These are phyloP conservation scores for Chaetophractus vellerosus DNA, from an alignment of 2,797 vertebrate genomes.

Conservation along the genomic window DNA sequence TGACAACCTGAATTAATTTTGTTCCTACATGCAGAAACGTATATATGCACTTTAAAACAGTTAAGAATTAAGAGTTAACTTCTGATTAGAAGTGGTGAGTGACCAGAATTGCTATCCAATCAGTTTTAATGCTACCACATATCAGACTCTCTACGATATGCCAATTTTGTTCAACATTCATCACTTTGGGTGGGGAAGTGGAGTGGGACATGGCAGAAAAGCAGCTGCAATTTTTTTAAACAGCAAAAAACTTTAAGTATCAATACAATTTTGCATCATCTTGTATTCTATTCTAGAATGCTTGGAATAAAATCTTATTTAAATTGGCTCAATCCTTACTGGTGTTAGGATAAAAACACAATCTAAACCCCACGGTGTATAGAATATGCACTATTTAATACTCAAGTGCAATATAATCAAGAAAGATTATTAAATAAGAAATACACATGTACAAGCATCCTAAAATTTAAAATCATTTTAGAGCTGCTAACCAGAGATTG, in stretches of 20 bases:
- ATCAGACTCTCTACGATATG: not conserved
- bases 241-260: slow-evolving; percentile 66
- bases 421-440: slow-evolving; percentile 62
- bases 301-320: slow-evolving; percentile 59
- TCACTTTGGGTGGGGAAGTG: not conserved
- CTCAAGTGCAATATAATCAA: slow-evolving; percentile 78
- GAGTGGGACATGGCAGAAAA: slow-evolving; percentile 38
- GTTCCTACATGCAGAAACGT: slow-evolving; percentile 37
- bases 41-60: slow-evolving; percentile 33
- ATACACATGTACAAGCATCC: slow-evolving; percentile 38
- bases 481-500: slow-evolving; percentile 56
- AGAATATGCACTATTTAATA: slow-evolving; percentile 74
- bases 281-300: slow-evolving; percentile 65
- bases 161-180: slow-evolving; percentile 2
- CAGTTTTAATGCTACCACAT: not conserved
- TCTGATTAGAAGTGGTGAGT: slow-evolving; percentile 27
- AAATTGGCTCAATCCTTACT: no score
- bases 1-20: slow-evolving; percentile 47
- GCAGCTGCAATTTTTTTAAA: slow-evolving; percentile 39
- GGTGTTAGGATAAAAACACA: no score
- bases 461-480: slow-evolving; percentile 59
- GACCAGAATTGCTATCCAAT: not conserved
- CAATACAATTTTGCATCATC: slow-evolving; percentile 58
- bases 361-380: slow-evolving; percentile 69
- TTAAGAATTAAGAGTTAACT: slow-evolving; percentile 38